Percentiles rank a stretch among this genome's conserved stretches.
These are phyloP conservation scores for Druon quercuslanigerum DNA, from an alignment of 1,140 invertebrate genomes.

Conservation along the genomic window DNA sequence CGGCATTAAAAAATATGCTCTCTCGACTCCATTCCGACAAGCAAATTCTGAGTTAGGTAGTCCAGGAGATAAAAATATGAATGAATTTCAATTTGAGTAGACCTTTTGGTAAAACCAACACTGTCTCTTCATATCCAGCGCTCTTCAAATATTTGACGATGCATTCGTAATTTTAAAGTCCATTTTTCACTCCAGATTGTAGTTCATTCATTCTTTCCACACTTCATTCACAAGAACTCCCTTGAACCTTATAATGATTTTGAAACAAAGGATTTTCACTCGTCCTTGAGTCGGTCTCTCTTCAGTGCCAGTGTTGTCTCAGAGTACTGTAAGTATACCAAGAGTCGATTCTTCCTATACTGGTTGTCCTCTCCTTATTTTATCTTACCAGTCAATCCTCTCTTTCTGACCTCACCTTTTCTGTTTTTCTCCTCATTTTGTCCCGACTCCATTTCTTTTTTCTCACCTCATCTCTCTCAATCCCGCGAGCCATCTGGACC, in stretches of 20 bases:
- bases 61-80: no score
- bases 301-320: slow-evolving; percentile 15
- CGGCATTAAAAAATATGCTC: slow-evolving; percentile 12
- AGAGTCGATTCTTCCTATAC: slow-evolving; percentile 18
- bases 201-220: no score
- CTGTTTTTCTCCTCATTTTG: background rate
- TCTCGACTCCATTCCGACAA: slow-evolving; percentile 1
- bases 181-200: no score
- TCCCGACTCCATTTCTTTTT: background rate
- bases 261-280: background rate
- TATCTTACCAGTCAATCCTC: background rate
- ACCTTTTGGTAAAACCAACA: no score
- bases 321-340: background rate
- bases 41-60: no score
- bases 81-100: no score
- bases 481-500: background rate
- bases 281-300: slow-evolving; percentile 5
- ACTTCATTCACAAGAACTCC: no score
- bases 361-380: slow-evolving; percentile 4
- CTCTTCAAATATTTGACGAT: no score
- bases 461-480: background rate
- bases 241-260: no score
- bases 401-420: slow-evolving; percentile 4
- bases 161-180: no score
- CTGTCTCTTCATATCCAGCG: no score